Percentiles rank a stretch among this genome's conserved stretches.
Conservation (phyloP, 92 coral and sea anemone genomes). For the Pocillopora grandis region DNA sequence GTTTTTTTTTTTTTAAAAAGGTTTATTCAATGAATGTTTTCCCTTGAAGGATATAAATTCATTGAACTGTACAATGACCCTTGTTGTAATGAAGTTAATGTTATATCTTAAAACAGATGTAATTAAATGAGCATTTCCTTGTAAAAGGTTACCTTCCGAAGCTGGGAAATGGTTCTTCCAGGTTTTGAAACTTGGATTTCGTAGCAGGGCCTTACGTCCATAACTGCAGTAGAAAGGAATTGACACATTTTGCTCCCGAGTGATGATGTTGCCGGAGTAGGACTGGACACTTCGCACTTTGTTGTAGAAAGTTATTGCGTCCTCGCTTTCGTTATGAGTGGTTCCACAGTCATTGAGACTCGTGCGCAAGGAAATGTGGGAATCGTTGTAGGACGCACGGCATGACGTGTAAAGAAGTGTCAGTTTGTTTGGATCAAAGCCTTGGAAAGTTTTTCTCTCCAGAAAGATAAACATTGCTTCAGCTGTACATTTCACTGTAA, state of each 20-base stretch:
- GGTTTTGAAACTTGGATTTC: constrained; percentile 26
- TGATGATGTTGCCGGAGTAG: constrained; percentile 7
- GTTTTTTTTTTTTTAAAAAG: too few species aligned
- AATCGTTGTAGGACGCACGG: constrained; percentile 27
- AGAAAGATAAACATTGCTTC: constrained; percentile 16
- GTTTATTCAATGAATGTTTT: too few species aligned
- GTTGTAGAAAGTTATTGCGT: constrained; percentile 27
- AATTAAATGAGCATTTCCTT: not conserved
- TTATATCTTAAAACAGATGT: not conserved
- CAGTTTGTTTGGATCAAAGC: constrained; percentile 15
- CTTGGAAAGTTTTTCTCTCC: constrained; percentile 29
- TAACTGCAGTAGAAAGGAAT: constrained; percentile 33
- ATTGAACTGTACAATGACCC: too few species aligned
- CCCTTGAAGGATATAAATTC: too few species aligned
- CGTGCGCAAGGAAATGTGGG: constrained; percentile 30
- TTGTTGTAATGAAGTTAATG: too few species aligned
- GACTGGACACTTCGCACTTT: constrained; percentile 13
- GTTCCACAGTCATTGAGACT: constrained; percentile 36
- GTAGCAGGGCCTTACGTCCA: constrained; percentile 6
- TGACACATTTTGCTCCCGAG: constrained; percentile 22
- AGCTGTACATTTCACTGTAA: constrained; percentile 16
- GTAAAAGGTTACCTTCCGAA: constrained; percentile 5
- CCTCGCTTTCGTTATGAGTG: constrained; percentile 31
- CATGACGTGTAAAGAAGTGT: constrained; percentile 16
- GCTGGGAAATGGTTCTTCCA: constrained; percentile 20